Conservation (phyloP, 2,113 vertebrate genomes). For the Lagenorhynchus albirostris region DNA sequence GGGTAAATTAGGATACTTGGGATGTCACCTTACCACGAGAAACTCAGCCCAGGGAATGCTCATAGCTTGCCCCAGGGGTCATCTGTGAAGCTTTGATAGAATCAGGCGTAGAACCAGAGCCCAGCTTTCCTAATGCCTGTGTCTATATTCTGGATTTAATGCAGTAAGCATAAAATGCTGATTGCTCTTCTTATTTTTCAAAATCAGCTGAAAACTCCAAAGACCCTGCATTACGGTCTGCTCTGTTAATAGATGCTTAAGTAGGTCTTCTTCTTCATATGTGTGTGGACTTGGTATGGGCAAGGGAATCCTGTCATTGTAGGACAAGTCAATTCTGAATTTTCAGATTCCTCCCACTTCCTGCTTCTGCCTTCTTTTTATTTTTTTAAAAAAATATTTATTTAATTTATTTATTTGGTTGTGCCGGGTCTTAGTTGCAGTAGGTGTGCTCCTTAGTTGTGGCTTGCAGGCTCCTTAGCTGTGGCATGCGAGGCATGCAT, state of each 20-base stretch:
- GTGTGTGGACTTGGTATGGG: background rate
- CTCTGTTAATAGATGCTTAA: background rate
- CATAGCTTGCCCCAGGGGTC: background rate
- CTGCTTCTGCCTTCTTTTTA: background rate
- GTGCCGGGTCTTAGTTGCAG: no score
- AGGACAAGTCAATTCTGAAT: background rate
- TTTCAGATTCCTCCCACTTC: background rate
- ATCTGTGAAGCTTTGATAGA: background rate
- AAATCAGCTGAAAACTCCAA: background rate
- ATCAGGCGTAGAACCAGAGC: background rate
- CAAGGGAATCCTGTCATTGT: background rate
- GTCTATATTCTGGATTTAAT: background rate
- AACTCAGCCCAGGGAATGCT: background rate
- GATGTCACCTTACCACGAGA: background rate
- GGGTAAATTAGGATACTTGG: conserved; percentile 54
- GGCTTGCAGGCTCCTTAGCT: no score
- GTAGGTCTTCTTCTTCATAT: background rate
- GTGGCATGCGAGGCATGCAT: no score
- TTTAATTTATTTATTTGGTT: no score
- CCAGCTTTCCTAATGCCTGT: background rate
- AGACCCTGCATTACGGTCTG: conserved; percentile 17
- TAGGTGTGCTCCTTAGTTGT: no score
- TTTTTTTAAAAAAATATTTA: no score
- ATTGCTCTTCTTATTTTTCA: background rate
- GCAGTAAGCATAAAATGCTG: background rate